Evolutionary conservation across 2,113 vertebrate genomes (phyloP).

Genomic region (Hydropotes inermis): DNA sequence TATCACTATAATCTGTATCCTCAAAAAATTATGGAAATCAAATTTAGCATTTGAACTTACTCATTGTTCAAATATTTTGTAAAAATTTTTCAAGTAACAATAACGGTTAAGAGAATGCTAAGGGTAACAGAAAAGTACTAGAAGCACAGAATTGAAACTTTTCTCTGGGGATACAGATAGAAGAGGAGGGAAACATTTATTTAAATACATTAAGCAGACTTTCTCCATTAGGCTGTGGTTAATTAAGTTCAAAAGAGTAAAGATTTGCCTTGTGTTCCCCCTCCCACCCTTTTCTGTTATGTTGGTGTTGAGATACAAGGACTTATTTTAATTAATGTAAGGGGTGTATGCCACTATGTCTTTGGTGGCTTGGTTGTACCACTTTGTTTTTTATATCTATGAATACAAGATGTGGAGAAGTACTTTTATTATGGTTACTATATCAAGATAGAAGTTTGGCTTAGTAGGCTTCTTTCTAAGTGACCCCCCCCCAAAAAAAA

Average conservation of each 20-base stretch:
- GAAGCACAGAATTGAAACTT: conserved; percentile 40
- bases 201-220: conserved; percentile 33
- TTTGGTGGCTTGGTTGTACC: not conserved
- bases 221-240: conserved; percentile 6
- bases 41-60: conserved; percentile 38
- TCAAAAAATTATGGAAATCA: not conserved
- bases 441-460: conserved; percentile 8
- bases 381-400: conserved; percentile 16
- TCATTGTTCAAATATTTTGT: not conserved
- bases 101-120: not conserved
- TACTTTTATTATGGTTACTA: conserved; percentile 7
- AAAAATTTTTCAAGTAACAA: not conserved
- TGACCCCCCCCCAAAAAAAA: not conserved
- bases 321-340: conserved; percentile 12
- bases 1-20: not conserved
- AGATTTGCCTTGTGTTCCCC: conserved; percentile 27
- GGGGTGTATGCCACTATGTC: not conserved
- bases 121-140: conserved; percentile 26
- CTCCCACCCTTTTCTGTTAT: not conserved
- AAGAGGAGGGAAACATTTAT: conserved; percentile 33
- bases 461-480: conserved; percentile 20
- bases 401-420: not conserved
- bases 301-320: conserved; percentile 5
- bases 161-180: not conserved
- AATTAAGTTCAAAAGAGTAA: conserved; percentile 53